Conservation (phyloP, 2,797 vertebrate species). For the Sparidentex hasta region DNA sequence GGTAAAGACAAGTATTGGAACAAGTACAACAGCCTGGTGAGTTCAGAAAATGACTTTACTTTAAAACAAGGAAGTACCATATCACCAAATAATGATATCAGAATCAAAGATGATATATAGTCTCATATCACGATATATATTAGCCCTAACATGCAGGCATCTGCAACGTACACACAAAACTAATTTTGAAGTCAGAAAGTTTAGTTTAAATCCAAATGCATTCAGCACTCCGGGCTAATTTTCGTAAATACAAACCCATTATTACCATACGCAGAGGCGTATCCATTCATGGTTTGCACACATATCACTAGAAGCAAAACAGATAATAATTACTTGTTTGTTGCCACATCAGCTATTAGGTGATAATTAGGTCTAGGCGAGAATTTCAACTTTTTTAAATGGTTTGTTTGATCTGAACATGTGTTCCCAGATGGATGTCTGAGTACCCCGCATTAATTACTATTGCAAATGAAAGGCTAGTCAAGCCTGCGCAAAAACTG, state of each 20-base stretch:
- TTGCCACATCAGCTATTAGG: conserved; percentile 91
- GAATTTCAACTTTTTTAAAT: conserved; percentile 88
- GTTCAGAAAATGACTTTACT: no score
- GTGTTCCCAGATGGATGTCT: conserved; percentile 89
- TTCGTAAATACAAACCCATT: conserved; percentile 63
- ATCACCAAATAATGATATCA: no score
- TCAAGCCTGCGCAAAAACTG: conserved; percentile 30
- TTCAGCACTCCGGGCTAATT: conserved; percentile 63
- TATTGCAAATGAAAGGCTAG: conserved; percentile 84
- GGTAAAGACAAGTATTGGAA: no score
- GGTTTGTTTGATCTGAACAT: conserved; percentile 89
- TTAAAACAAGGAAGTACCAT: no score
- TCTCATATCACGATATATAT: no score
- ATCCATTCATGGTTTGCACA: conserved; percentile 75
- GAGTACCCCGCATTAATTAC: conserved; percentile 90
- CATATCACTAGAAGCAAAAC: conserved; percentile 83
- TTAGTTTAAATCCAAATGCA: conserved; percentile 22
- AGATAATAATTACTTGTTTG: conserved; percentile 92
- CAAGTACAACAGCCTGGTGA: no score
- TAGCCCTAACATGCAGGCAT: neutral
- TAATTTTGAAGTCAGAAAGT: neutral
- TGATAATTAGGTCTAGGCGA: conserved; percentile 91
- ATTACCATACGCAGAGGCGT: conserved; percentile 77
- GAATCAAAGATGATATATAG: no score
- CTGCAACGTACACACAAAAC: neutral